phyloP scores from a whole-genome alignment of 1,140 invertebrate genomes.

The Platorchestia sp. region DNA sequence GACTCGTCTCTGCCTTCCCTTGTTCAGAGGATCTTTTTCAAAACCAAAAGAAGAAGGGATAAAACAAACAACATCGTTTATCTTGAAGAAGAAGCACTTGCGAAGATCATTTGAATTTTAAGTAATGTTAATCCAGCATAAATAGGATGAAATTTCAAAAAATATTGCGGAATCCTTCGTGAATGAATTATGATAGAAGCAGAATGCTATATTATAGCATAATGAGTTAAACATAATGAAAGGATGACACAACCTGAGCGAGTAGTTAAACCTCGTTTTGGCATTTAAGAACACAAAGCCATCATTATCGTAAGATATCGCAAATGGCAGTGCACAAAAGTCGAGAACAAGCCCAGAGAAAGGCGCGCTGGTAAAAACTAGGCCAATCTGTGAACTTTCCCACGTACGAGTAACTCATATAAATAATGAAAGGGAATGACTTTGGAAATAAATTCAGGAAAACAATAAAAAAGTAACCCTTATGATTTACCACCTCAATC shows the following conservation, averaged over 20 bases:
- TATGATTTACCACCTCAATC: too few species aligned
- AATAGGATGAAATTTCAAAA: background rate
- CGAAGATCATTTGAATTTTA: background rate
- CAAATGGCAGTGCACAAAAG: background rate
- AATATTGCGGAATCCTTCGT: too few species aligned
- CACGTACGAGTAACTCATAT: too few species aligned
- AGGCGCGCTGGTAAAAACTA: background rate
- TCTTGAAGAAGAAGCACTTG: background rate
- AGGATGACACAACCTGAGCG: background rate
- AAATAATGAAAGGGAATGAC: too few species aligned
- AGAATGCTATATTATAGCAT: background rate
- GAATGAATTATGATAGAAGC: background rate
- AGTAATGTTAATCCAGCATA: background rate
- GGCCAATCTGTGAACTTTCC: background rate
- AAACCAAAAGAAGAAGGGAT: conserved; percentile 1
- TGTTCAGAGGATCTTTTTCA: conserved; percentile 4
- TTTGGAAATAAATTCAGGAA: too few species aligned
- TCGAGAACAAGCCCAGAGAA: background rate
- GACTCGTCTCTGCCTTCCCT: background rate
- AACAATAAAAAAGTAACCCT: too few species aligned
- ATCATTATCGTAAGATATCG: background rate
- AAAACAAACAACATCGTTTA: conserved; percentile 29
- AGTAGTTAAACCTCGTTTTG: background rate
- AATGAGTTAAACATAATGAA: background rate
- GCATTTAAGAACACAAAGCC: background rate